These are phyloP conservation scores for Zootermopsis nevadensis DNA, from an alignment of 2,888 invertebrate genomes.

Conservation along the genomic window DNA sequence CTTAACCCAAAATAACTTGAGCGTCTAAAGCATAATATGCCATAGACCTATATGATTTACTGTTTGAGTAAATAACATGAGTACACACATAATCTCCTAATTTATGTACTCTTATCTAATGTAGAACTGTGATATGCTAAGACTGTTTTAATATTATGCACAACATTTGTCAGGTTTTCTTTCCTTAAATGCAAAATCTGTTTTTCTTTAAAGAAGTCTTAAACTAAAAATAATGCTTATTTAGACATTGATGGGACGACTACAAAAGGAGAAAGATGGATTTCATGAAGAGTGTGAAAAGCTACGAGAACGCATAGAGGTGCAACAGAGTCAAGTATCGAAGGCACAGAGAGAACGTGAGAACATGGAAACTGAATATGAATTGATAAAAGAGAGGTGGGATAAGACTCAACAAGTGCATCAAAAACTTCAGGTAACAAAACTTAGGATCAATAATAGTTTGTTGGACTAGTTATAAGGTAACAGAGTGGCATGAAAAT, in stretches of 20 bases:
- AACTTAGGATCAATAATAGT: not conserved
- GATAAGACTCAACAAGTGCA: conserved; percentile 87
- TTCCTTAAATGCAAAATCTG: too few species aligned
- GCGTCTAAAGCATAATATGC: too few species aligned
- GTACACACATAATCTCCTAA: too few species aligned
- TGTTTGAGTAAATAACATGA: too few species aligned
- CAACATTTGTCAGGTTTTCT: too few species aligned
- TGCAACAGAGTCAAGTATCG: conserved; percentile 82
- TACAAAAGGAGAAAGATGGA: conserved; percentile 89
- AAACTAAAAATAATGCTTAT: not conserved
- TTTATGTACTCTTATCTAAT: too few species aligned
- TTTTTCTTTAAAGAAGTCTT: too few species aligned
- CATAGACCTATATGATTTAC: too few species aligned
- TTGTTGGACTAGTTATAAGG: not conserved
- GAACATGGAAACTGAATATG: conserved; percentile 85
- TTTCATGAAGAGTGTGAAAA: conserved; percentile 85
- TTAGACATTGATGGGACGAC: conserved; percentile 77
- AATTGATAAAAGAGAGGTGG: conserved; percentile 87
- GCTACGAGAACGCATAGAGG: conserved; percentile 83
- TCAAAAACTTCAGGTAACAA: conserved; percentile 81
- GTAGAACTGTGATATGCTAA: too few species aligned
- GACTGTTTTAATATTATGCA: too few species aligned
- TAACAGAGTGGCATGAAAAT: not conserved
- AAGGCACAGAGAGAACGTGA: conserved; percentile 88
- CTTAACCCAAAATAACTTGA: too few species aligned